Base-by-base conservation (phyloP, 1,140 invertebrate genomes). In the Drosophila parabipectinata region DNA sequence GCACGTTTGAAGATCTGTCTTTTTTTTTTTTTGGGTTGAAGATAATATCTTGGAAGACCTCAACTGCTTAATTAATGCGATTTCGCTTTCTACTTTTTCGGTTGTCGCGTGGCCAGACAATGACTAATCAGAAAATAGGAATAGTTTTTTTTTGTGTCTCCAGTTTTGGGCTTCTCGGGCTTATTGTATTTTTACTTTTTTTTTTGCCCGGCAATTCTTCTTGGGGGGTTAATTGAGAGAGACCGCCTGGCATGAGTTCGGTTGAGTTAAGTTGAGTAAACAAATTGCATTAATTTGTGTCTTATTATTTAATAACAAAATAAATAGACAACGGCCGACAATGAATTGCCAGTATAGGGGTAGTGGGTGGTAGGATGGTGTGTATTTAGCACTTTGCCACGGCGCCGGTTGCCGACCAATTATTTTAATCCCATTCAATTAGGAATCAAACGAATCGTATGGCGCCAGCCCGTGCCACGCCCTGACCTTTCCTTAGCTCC, bases 301-400 rank as follows among this genome's bases (percentile, higher is more conserved):
- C 82, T 88, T 87, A 88, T 87, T 87, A 87, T 88, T 87, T 87
- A 87, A 87, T 87, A 87, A 88, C 83, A 72, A 87, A 85, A 82
- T 87, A 88, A 87, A 88, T 88, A 88, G 69, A 87, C 58, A 64
- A 78, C 72, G 59, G 60, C 62, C 77, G 68, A 56, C 62, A 77
- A 45, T n/a, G 67, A 69, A 57, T 56, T 56, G 62, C 45, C 55
- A 58, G 39, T 26, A 21, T 2, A 21, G 21, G 21, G 14, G 50
- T 18, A 7, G 39, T 39, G 3, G 21, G 52, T 39, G 4, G 52
- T 21, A 3, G 4, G 5, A 6, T 34, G 18, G 37, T 59, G 57
- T 69, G 69, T 80, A 72, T 72, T 76, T 60, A 79, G 59, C 77
- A 68, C 64, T 81, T 50, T 37, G 37, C 34, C 15, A 18, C 41